Evolutionary conservation across 2,113 vertebrate species (phyloP).

Genomic region (Myiozetetes cayanensis): DNA sequence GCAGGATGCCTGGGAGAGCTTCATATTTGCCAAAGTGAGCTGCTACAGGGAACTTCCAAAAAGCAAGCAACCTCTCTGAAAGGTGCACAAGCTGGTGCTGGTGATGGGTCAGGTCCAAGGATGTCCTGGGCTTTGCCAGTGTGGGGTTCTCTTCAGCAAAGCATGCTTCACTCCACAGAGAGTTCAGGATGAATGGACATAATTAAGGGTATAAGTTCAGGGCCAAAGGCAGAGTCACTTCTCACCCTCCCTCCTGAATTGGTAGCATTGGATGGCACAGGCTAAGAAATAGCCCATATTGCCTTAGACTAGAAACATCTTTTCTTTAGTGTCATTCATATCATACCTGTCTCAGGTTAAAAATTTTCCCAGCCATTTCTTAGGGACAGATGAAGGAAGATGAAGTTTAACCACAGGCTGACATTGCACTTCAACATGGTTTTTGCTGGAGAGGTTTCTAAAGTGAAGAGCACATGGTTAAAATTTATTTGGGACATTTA

Average conservation of each 20-base stretch:
- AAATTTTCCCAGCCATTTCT: neutral
- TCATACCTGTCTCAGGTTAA: neutral
- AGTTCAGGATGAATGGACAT: neutral
- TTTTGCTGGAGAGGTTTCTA: neutral
- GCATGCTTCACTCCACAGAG: accelerated
- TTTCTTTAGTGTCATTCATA: neutral
- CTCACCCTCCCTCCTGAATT: neutral
- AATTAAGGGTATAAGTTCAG: neutral
- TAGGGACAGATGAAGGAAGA: neutral
- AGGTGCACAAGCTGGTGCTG: neutral
- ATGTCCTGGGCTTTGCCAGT: neutral
- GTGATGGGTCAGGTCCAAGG: neutral
- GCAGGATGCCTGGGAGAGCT: neutral
- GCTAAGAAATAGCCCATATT: neutral
- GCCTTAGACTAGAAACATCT: neutral
- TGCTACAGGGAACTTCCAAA: neutral
- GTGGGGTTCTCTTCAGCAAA: neutral
- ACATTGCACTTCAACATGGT: neutral
- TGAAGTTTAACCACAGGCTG: neutral
- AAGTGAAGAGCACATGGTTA: accelerated
- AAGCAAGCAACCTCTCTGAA: neutral
- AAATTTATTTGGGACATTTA: neutral
- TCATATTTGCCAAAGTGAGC: neutral
- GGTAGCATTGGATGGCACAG: neutral
- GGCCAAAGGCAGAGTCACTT: neutral